phyloP scores from a whole-genome alignment of 2,797 vertebrate species.

The Synaphobranchus kaupii region DNA sequence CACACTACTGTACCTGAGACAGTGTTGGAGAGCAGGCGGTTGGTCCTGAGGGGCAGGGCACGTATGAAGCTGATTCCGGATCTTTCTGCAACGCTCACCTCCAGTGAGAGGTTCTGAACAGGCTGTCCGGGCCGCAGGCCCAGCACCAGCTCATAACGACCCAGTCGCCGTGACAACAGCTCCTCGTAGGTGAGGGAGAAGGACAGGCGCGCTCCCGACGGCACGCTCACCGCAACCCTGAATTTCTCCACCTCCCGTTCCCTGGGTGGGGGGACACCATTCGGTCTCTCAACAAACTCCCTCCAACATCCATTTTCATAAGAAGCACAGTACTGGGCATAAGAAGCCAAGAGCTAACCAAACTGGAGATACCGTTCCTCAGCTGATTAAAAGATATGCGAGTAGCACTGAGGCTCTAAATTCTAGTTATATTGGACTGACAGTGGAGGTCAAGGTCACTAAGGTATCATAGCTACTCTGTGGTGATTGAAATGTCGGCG shows the following conservation, averaged over 20 bases:
- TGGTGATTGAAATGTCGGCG: background rate
- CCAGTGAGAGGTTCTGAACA: slow-evolving; percentile 77
- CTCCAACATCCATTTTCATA: background rate
- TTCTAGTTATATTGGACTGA: too few relatives aligned
- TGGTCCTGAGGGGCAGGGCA: slow-evolving; percentile 74
- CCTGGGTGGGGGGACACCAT: slow-evolving; percentile 52
- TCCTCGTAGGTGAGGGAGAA: slow-evolving; percentile 81
- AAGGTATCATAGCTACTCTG: background rate
- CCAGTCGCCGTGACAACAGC: slow-evolving; percentile 73
- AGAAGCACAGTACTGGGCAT: too few relatives aligned
- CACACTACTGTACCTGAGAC: slow-evolving; percentile 62
- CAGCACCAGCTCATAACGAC: slow-evolving; percentile 75
- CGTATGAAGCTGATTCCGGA: slow-evolving; percentile 76
- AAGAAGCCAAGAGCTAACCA: too few relatives aligned
- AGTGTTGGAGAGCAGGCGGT: slow-evolving; percentile 65
- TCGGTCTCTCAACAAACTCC: background rate
- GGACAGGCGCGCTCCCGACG: slow-evolving; percentile 65
- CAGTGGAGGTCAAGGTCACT: too few relatives aligned
- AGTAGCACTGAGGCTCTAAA: too few relatives aligned
- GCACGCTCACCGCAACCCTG: slow-evolving; percentile 76
- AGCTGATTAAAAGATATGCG: too few relatives aligned
- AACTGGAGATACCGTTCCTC: too few relatives aligned
- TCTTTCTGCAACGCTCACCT: slow-evolving; percentile 75
- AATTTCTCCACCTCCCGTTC: slow-evolving; percentile 83
- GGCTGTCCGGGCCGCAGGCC: slow-evolving; percentile 74